These are phyloP conservation scores for Cryptoprocta ferox DNA, from an alignment of 2,797 vertebrate genomes.

Conservation along the genomic window DNA sequence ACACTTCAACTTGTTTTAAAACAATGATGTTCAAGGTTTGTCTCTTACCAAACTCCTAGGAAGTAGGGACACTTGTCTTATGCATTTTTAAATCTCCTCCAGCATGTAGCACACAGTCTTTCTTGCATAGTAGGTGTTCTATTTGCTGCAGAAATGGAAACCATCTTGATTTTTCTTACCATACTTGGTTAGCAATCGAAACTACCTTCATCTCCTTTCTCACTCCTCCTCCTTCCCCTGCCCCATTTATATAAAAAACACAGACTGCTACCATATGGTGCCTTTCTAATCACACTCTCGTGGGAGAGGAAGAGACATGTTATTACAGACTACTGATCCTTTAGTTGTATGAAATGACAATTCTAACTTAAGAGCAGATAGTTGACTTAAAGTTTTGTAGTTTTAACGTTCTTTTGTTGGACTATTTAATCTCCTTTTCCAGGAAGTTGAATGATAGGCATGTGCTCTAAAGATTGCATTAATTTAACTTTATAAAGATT, in stretches of 20 bases:
- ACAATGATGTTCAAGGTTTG: background rate
- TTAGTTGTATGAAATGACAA: slow-evolving; percentile 42
- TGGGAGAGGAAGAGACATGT: slow-evolving; percentile 65
- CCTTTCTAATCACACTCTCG: slow-evolving; percentile 74
- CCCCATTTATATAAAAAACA: slow-evolving; percentile 78
- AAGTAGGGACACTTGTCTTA: background rate
- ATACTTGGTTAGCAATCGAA: slow-evolving; percentile 72
- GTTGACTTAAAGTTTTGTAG: slow-evolving; percentile 46
- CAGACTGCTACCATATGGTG: slow-evolving; percentile 80
- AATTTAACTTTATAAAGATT: slow-evolving; percentile 28
- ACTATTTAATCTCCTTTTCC: slow-evolving; percentile 34
- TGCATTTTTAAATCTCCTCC: background rate
- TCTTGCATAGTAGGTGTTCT: slow-evolving; percentile 13
- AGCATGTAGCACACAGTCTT: background rate
- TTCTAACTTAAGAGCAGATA: slow-evolving; percentile 56
- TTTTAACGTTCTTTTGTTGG: slow-evolving; percentile 33
- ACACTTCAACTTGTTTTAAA: slow-evolving; percentile 31
- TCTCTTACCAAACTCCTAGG: slow-evolving; percentile 18
- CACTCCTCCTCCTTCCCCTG: slow-evolving; percentile 61
- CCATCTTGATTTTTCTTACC: slow-evolving; percentile 61
- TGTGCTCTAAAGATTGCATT: background rate
- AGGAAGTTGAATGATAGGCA: slow-evolving; percentile 3
- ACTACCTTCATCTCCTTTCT: slow-evolving; percentile 65
- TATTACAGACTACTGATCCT: slow-evolving; percentile 65
- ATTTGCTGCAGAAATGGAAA: slow-evolving; percentile 54